Percentiles rank a stretch among this genome's conserved stretches.
phyloP scores from a whole-genome alignment of 2,113 vertebrate genomes.

The Thinocorus orbignyianus region DNA sequence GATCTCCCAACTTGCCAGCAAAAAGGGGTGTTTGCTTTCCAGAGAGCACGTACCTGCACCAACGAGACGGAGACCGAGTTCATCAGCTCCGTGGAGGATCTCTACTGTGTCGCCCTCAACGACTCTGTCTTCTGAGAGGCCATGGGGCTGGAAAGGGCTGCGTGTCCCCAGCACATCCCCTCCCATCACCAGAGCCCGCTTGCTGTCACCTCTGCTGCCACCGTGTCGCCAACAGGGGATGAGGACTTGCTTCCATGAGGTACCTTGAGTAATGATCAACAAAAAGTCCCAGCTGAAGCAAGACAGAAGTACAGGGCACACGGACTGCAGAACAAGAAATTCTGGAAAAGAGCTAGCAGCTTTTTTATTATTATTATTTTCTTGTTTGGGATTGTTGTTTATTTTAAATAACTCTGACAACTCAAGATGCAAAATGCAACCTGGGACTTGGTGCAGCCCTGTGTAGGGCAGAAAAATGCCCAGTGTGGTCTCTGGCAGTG shows the following conservation, averaged over 20 bases:
- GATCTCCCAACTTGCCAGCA: background rate
- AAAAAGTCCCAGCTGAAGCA: background rate
- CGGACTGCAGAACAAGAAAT: background rate
- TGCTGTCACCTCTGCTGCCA: background rate
- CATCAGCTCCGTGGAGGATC: background rate
- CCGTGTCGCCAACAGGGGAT: accelerated
- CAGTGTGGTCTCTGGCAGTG: background rate
- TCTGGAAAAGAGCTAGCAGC: background rate
- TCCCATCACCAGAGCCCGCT: accelerated
- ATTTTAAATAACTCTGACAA: background rate
- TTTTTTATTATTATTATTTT: background rate
- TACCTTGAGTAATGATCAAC: accelerated
- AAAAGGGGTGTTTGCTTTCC: background rate
- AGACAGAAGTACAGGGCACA: background rate
- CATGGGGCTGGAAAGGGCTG: background rate
- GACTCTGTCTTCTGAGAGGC: conserved; percentile 19
- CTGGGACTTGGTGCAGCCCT: background rate
- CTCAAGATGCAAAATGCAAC: background rate
- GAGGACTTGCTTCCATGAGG: background rate
- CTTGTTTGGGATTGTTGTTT: background rate
- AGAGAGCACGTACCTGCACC: conserved; percentile 44
- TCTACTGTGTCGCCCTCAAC: background rate
- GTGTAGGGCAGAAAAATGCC: background rate
- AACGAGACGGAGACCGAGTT: background rate
- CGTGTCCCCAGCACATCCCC: accelerated